Conservation (phyloP, 2,797 vertebrate genomes). For the Sebastes kiyomatsui region DNA sequence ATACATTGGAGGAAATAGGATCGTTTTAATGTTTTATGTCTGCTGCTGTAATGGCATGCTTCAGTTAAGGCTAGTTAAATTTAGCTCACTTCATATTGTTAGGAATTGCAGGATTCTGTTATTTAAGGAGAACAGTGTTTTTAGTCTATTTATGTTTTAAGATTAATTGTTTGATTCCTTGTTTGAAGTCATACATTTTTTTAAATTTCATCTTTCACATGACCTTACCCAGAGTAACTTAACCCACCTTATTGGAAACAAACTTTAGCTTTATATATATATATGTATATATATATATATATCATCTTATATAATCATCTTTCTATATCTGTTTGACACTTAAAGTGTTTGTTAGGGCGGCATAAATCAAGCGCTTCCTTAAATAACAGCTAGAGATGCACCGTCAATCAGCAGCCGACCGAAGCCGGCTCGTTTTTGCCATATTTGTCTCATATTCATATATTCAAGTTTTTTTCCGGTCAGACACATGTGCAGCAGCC, state of each 20-base stretch:
- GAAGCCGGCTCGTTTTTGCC: too few species aligned
- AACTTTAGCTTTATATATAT: neutral
- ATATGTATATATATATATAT: neutral
- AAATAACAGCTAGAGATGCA: too few species aligned
- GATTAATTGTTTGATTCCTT: neutral
- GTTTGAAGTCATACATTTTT: neutral
- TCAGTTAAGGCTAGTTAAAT: constrained; percentile 30
- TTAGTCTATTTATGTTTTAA: neutral
- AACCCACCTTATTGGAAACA: neutral
- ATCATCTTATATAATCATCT: neutral
- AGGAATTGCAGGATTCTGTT: constrained; percentile 4
- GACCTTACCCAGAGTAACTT: neutral
- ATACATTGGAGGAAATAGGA: constrained; percentile 49
- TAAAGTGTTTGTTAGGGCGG: neutral
- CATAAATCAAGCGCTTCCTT: too few species aligned
- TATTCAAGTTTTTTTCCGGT: too few species aligned
- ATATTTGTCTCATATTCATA: too few species aligned
- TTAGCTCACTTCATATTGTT: constrained; percentile 3
- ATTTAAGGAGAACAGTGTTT: constrained; percentile 22
- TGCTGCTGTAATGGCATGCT: constrained; percentile 32
- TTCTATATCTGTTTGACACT: neutral
- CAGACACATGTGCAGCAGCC: too few species aligned
- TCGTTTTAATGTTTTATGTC: constrained; percentile 58
- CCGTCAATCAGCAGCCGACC: too few species aligned
- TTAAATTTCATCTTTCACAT: neutral